Percentiles rank a stretch among this genome's conserved stretches.
Evolutionary conservation across 2,888 invertebrate species (phyloP).

Genomic region (Diadromus collaris): DNA sequence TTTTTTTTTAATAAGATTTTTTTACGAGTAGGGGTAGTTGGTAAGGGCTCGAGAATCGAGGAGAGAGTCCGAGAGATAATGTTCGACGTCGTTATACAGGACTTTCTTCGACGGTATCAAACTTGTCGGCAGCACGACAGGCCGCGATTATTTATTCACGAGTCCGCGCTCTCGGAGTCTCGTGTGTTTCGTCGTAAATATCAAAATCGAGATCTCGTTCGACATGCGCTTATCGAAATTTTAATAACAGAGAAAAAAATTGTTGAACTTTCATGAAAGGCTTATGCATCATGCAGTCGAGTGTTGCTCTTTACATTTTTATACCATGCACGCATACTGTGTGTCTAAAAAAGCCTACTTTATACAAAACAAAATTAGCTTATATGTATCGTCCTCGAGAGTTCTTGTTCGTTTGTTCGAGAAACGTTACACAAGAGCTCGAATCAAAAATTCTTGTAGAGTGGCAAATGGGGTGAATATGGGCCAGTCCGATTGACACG

Average conservation of each 20-base stretch:
- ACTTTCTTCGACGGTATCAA: constrained; percentile 28
- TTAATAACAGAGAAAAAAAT: not conserved
- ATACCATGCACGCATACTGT: not conserved
- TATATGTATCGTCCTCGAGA: constrained; percentile 19
- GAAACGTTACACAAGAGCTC: constrained; percentile 32
- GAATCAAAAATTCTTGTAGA: not conserved
- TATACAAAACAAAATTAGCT: not conserved
- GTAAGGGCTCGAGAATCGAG: constrained; percentile 12
- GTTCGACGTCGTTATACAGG: not conserved
- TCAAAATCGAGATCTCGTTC: constrained; percentile 49
- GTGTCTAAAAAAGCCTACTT: constrained; percentile 11
- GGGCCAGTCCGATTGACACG: not conserved
- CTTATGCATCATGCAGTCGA: constrained; percentile 14
- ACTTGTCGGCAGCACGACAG: constrained; percentile 35
- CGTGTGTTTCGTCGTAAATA: constrained; percentile 50
- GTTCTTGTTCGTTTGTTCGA: constrained; percentile 39
- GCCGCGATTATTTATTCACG: constrained; percentile 18
- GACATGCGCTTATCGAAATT: not conserved
- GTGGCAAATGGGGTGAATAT: not conserved
- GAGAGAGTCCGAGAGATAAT: not conserved
- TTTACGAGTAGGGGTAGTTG: not conserved
- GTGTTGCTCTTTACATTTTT: constrained; percentile 9
- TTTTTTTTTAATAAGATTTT: too few species aligned
- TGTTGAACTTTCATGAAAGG: not conserved
- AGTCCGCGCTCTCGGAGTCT: constrained; percentile 41